These are phyloP conservation scores for Coreius guichenoti DNA, from an alignment of 2,797 vertebrate genomes.

Conservation along the genomic window DNA sequence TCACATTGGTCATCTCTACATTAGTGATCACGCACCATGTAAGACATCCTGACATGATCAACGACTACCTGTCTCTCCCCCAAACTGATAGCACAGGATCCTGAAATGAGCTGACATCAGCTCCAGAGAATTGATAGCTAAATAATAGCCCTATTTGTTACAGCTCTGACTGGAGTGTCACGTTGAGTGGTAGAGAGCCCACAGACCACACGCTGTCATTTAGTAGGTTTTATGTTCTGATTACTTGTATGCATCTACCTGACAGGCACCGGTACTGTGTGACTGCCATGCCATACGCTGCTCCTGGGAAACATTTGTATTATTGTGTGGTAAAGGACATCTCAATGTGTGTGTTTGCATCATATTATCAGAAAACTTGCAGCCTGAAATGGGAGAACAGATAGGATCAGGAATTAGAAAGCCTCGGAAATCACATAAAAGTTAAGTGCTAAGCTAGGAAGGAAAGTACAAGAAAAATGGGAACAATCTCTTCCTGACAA, in stretches of 20 bases:
- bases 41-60: slow-evolving; percentile 60
- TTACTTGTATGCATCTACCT: not conserved
- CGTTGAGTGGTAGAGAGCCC: not conserved
- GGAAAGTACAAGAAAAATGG: not conserved
- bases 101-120: slow-evolving; percentile 65
- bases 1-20: slow-evolving; percentile 55
- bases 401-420: slow-evolving; percentile 21
- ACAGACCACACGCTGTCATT: slow-evolving; percentile 35
- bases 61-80: slow-evolving; percentile 65
- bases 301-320: slow-evolving; percentile 2
- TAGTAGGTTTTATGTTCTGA: slow-evolving; percentile 37
- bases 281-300: not conserved
- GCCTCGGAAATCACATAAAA: slow-evolving; percentile 4
- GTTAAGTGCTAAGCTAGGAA: not conserved
- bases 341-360: slow-evolving; percentile 43
- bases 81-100: slow-evolving; percentile 57
- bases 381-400: slow-evolving; percentile 27
- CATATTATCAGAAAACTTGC: slow-evolving; percentile 63
- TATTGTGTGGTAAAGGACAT: not conserved
- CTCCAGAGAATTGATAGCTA: slow-evolving; percentile 69
- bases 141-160: slow-evolving; percentile 68
- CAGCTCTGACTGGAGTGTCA: slow-evolving; percentile 49
- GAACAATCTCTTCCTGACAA: not conserved
- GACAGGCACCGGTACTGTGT: not conserved
- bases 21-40: slow-evolving; percentile 51